A percentile compares a stretch with the other conserved stretches of the same genome.
Evolutionary conservation across 2,888 invertebrate genomes (phyloP).

Genomic region (Netelia virgata): DNA sequence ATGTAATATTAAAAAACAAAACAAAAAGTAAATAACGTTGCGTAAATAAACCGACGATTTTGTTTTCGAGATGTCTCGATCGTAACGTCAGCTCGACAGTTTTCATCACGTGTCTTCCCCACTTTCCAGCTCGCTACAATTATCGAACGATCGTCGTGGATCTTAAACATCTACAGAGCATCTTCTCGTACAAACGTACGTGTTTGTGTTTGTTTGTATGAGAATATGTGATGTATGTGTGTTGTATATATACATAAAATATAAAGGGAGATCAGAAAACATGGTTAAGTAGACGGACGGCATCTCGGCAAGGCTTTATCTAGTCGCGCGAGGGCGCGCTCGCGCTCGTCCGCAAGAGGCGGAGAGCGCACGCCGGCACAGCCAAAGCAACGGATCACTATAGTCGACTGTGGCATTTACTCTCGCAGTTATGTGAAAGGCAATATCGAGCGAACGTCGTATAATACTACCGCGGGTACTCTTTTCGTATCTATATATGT

Average conservation of each 20-base stretch:
- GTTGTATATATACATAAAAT: slow-evolving; percentile 2
- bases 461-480: slow-evolving; percentile 59
- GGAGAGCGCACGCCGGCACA: slow-evolving; percentile 73
- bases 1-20: slow-evolving; percentile 1
- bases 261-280: not conserved
- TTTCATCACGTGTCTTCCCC: too few relatives aligned
- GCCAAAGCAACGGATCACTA: slow-evolving; percentile 69
- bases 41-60: slow-evolving; percentile 30
- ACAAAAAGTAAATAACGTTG: slow-evolving; percentile 11
- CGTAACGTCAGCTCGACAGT: too few relatives aligned
- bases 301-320: slow-evolving; percentile 34
- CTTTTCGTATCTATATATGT: slow-evolving; percentile 34
- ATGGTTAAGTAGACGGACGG: slow-evolving; percentile 36
- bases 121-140: too few relatives aligned
- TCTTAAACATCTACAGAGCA: too few relatives aligned
- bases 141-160: too few relatives aligned
- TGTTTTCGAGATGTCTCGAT: too few relatives aligned
- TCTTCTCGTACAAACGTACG: too few relatives aligned
- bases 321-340: too few relatives aligned
- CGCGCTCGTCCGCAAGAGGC: slow-evolving; percentile 73
- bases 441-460: slow-evolving; percentile 79
- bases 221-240: too few relatives aligned
- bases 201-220: too few relatives aligned
- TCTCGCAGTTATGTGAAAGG: slow-evolving; percentile 84
- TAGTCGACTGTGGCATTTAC: slow-evolving; percentile 80